These are phyloP conservation scores for Lynx canadensis DNA, from an alignment of 2,113 vertebrate genomes.

Conservation along the genomic window DNA sequence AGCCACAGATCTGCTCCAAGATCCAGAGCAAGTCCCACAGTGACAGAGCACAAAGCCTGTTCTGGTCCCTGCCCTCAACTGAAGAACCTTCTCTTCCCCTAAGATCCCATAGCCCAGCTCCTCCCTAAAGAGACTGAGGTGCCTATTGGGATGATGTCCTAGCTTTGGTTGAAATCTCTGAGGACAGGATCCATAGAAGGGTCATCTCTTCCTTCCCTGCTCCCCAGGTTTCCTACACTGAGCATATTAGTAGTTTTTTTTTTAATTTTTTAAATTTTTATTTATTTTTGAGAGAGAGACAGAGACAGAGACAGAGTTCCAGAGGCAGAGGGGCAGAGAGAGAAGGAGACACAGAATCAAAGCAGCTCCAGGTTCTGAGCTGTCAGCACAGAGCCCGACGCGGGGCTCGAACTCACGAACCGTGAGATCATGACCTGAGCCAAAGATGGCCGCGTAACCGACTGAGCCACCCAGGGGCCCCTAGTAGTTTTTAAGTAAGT, in stretches of 20 bases:
- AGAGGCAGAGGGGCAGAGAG: no score
- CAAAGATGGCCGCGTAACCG: no score
- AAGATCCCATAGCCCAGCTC: neutral
- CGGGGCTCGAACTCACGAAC: no score
- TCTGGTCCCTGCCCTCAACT: neutral
- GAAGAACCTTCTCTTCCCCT: neutral
- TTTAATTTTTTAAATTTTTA: neutral
- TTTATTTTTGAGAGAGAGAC: no score
- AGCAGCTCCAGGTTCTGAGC: no score
- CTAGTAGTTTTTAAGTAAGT: neutral
- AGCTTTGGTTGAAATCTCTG: neutral
- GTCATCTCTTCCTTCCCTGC: neutral
- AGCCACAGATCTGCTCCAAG: neutral
- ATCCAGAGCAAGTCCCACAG: neutral
- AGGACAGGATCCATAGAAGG: neutral
- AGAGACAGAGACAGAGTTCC: no score
- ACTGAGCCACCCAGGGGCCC: no score
- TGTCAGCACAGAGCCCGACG: no score
- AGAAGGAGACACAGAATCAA: no score
- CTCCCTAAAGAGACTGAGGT: neutral
- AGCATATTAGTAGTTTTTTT: neutral
- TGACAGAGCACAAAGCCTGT: neutral
- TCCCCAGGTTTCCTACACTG: neutral
- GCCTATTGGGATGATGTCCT: neutral
- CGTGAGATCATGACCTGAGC: no score